A percentile compares a stretch with the other conserved stretches of the same genome.
Conservation (phyloP, 2,888 invertebrate genomes). For the Scaptomyza reducta region DNA sequence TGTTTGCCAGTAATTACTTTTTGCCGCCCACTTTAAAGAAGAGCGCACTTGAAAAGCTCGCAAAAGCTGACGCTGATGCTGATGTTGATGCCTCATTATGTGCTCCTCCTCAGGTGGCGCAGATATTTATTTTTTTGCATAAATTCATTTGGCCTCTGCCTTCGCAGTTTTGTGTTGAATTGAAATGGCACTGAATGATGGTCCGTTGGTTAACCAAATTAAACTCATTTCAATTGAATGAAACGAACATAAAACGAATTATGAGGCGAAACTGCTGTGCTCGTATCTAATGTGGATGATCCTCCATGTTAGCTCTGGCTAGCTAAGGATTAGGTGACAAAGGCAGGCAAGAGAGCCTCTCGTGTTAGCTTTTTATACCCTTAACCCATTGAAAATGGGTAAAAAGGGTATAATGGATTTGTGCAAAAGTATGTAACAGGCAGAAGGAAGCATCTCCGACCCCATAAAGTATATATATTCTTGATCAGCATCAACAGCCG, state of each 20-base stretch:
- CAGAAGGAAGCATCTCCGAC: no score
- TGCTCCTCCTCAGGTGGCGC: constrained; percentile 51
- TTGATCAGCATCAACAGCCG: no score
- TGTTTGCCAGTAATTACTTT: constrained; percentile 43
- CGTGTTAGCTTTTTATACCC: constrained; percentile 15
- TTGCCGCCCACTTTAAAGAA: constrained; percentile 34
- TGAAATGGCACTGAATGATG: constrained; percentile 65
- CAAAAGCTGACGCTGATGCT: constrained; percentile 16
- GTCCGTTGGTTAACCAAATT: constrained; percentile 60
- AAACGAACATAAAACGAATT: constrained; percentile 35
- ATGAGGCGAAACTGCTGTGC: constrained; percentile 13
- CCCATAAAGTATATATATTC: no score
- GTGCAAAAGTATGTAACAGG: no score
- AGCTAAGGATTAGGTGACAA: constrained; percentile 20
- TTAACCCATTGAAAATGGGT: no score
- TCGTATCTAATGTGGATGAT: neutral
- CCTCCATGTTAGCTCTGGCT: constrained; percentile 25
- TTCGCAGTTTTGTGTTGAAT: constrained; percentile 27
- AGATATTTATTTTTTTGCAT: constrained; percentile 39
- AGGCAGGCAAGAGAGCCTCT: neutral
- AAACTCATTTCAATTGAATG: constrained; percentile 65
- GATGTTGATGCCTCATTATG: constrained; percentile 52
- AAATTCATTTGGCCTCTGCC: constrained; percentile 41
- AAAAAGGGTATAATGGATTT: no score
- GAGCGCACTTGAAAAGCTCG: constrained; percentile 52